phyloP scores from a whole-genome alignment of 53 echinoderm and acorn worm genomes.

The Henricia sp. region DNA sequence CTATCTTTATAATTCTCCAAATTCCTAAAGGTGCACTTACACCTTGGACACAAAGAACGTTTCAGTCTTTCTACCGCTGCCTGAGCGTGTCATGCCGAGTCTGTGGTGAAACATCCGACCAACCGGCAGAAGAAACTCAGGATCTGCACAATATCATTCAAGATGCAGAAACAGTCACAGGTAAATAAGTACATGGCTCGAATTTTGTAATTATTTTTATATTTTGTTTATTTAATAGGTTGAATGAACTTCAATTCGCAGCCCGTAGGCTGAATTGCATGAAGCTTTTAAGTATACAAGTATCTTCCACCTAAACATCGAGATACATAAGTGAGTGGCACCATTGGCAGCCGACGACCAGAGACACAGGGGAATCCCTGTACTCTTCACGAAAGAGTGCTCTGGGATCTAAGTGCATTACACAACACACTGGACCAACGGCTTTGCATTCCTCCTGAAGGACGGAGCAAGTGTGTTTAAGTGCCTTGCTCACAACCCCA shows the following conservation, averaged over 20 bases:
- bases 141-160: slow-evolving; percentile 65
- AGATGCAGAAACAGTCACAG: slow-evolving; percentile 69
- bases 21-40: no score
- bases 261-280: neutral
- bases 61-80: neutral
- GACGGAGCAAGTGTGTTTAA: no score
- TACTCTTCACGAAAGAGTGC: no score
- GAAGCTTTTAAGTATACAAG: neutral
- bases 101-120: slow-evolving; percentile 43
- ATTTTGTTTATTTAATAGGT: neutral
- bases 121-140: slow-evolving; percentile 44
- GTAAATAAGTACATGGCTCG: slow-evolving; percentile 36
- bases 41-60: no score
- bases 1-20: no score
- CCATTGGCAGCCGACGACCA: no score
- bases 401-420: no score
- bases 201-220: neutral
- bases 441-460: no score
- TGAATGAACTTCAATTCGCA: neutral
- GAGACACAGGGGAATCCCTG: no score
- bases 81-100: slow-evolving; percentile 3
- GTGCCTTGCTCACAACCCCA: no score
- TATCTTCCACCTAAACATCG: neutral
- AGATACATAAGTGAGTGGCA: no score
- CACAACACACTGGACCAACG: no score